Base-by-base conservation (phyloP, 1,140 invertebrate genomes). In the Cotesia chilonis region DNA sequence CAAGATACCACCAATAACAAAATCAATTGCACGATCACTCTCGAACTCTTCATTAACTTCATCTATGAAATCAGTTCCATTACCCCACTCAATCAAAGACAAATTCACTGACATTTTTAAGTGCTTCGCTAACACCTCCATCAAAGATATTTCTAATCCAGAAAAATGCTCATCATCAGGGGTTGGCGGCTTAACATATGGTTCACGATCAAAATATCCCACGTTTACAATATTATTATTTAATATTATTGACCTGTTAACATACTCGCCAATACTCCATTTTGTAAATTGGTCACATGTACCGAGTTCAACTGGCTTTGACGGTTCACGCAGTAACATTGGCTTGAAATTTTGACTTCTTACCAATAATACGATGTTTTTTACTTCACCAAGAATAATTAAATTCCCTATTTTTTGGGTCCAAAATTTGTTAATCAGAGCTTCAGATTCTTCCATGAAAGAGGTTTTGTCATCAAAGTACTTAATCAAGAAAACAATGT, bases 1-100 rank as follows among this genome's bases (percentile, higher is more conserved):
- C 6, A 78, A 59, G 4, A 83, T 37, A 6, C 82, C 80, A 4
- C 84, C 83, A 20, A 85, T 71, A 1, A 82, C 60, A 5, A 86
- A n/a, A 59, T 86, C 84, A 54, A 77, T 63, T 10, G 3, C 10
- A 9, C 68, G n/a, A 17, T 68, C 60, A 4, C 37, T 60, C n/a
- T 54, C 9, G 7, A 76, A 60, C 9, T 68, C 54, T 14, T 69
- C 70, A 5, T 65, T 41, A 2, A 74, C 52, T 63, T 71, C 20
- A 1, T 73, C 61, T 7, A 17, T 38, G 0, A 69, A 63, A 10
- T 10, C 71, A 20, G 52, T 65, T 10, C 20, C 65, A 37, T 72
- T 67, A 0, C 4, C 35, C 59, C 69, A 72, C 10, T 63, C 65
- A 7, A 63, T 52, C 17, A 72, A 4, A 1, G 37, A 36, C n/a